Base-by-base conservation (phyloP, 2,113 vertebrate species). In the Trogon melanurus region DNA sequence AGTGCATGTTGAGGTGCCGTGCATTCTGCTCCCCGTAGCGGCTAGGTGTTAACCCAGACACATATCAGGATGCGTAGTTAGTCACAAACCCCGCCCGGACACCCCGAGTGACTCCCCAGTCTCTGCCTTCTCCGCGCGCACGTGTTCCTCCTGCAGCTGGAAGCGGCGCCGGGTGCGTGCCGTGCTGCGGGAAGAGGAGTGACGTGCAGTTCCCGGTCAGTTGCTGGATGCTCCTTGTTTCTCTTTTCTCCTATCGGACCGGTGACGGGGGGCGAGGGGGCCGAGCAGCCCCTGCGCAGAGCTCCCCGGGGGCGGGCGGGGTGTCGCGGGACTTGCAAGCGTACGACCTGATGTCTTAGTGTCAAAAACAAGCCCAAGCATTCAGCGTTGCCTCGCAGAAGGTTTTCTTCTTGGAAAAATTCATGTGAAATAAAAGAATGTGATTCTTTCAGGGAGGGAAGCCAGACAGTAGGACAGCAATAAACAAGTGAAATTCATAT, bases 391-490 rank as follows among this genome's bases (percentile, higher is more conserved):
- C 94, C 96, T 97, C 83, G 38, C 26, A 41, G 89, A 51, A 94
- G 70, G 86, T 96, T 97, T 97, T 95, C 94, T 95, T 97, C 96
- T 96, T 96, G 97, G 95, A 95, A 98, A 97, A 97, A 89, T 91
- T 21, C 76, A 96, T 67, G 82, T 96, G 85, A 96, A 96, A 79
- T 84, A 64, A 92, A 96, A 93, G 79, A 97, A 96, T 93, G 78
- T 87, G 96, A 94, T 95, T 89, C 74, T 81, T 95, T 91, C 58
- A 29, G 91, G 89, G 96, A 97, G 94, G 91, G 96, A 95, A 97
- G 95, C 94, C 91, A 97, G 97, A 92, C 95, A 94, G 95, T 98
- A 96, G 96, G 97, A 97, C 96, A 98, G 98, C 98, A 98, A 98
- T 98, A 98, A 98, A 97, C 95, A 95, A 94, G 96, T 91, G 96